A percentile compares a stretch with the other conserved stretches of the same genome.
Conservation (phyloP, 2,888 invertebrate genomes). For the Oscheius onirici region DNA sequence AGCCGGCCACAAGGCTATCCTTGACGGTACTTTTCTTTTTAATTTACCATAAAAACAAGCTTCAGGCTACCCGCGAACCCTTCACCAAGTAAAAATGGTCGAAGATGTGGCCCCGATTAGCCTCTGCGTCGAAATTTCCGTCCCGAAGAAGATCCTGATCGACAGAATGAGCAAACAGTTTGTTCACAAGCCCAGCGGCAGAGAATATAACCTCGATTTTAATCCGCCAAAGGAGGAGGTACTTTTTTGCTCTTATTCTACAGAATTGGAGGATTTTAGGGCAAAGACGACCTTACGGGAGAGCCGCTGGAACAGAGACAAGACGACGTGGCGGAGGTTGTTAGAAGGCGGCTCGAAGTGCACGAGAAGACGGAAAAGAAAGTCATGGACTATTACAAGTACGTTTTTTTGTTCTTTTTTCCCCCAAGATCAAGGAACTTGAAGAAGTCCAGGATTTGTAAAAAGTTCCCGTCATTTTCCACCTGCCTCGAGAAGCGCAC, state of each 20-base stretch:
- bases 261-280: conserved; percentile 73
- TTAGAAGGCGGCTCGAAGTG: conserved; percentile 45
- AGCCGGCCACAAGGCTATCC: conserved; percentile 44
- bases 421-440: too few relatives aligned
- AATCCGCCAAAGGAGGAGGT: conserved; percentile 83
- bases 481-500: too few relatives aligned
- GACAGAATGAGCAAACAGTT: conserved; percentile 52
- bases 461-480: too few relatives aligned
- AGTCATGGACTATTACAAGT: conserved; percentile 54
- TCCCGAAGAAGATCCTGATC: conserved; percentile 51
- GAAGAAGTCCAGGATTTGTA: too few relatives aligned
- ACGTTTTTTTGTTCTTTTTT: neutral
- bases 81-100: conserved; percentile 51
- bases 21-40: conserved; percentile 37
- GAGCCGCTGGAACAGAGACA: conserved; percentile 88
- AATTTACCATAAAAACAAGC: neutral
- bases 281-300: conserved; percentile 83
- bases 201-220: conserved; percentile 87
- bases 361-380: conserved; percentile 56
- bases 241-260: neutral
- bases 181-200: conserved; percentile 86
- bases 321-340: conserved; percentile 78
- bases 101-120: conserved; percentile 52
- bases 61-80: conserved; percentile 49
- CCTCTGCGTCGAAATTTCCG: conserved; percentile 48